Evolutionary conservation across 2,113 vertebrate genomes (phyloP).

Genomic region (Dinomys branickii): DNA sequence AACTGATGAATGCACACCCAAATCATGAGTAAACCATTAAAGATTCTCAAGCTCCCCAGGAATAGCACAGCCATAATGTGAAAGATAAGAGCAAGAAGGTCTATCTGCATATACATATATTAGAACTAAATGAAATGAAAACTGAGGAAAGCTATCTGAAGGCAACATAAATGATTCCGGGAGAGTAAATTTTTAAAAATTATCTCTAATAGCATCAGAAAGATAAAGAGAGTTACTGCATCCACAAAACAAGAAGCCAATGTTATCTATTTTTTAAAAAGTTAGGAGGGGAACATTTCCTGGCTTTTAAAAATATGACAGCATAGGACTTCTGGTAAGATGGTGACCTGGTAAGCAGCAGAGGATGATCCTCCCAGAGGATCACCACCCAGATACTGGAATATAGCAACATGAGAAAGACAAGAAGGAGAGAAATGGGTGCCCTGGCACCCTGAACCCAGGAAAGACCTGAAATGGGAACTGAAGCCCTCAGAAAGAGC

Average conservation of each 20-base stretch:
- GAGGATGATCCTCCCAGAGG: too few species aligned
- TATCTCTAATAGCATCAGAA: neutral
- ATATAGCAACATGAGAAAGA: too few species aligned
- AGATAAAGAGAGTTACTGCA: neutral
- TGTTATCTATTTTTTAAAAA: neutral
- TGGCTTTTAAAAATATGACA: neutral
- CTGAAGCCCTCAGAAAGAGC: too few species aligned
- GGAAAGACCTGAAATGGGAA: too few species aligned
- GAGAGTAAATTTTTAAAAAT: neutral
- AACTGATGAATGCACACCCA: neutral
- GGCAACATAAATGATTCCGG: neutral
- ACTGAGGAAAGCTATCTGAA: neutral
- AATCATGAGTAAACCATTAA: neutral
- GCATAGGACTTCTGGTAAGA: too few species aligned
- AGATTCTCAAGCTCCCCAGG: neutral
- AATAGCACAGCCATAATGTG: neutral
- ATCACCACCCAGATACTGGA: too few species aligned
- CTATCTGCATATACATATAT: neutral
- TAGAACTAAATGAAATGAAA: neutral
- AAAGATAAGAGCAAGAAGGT: neutral
- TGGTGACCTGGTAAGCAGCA: too few species aligned
- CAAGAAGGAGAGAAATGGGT: too few species aligned
- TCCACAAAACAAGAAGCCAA: neutral
- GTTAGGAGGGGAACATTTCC: neutral
- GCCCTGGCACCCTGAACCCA: too few species aligned